Conservation (phyloP, 2,888 invertebrate genomes). For the Drosophila meridionalis region DNA sequence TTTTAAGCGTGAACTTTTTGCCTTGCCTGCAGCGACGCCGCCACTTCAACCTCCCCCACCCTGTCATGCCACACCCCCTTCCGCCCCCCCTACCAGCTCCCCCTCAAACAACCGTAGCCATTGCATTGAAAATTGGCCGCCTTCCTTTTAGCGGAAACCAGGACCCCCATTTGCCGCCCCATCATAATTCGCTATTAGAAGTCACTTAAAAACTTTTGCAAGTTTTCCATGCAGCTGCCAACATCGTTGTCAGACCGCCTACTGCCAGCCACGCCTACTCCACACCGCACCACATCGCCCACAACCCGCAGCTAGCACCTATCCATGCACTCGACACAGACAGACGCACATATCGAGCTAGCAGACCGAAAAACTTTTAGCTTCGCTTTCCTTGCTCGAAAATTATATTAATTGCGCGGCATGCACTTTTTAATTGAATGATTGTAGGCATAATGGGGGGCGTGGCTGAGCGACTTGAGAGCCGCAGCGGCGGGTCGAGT, state of each 20-base stretch:
- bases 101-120: conserved; percentile 39
- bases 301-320: conserved; percentile 7
- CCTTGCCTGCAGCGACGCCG: conserved; percentile 49
- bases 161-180: conserved; percentile 33
- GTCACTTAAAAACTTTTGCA: conserved; percentile 77
- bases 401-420: conserved; percentile 68
- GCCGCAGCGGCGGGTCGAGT: background rate
- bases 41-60: conserved; percentile 10
- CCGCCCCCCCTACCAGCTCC: background rate
- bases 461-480: conserved; percentile 35
- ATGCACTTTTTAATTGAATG: conserved; percentile 76
- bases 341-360: conserved; percentile 17
- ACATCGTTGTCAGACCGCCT: conserved; percentile 77
- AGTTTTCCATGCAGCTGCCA: conserved; percentile 80
- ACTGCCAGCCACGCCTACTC: conserved; percentile 44
- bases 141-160: conserved; percentile 54
- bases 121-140: conserved; percentile 70
- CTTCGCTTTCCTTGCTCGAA: conserved; percentile 53
- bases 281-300: background rate
- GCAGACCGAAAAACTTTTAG: conserved; percentile 55
- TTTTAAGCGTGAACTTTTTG: conserved; percentile 78
- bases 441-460: conserved; percentile 64
- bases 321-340: conserved; percentile 22
- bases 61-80: accelerated
- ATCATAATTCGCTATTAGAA: conserved; percentile 79